A percentile compares a stretch with the other conserved stretches of the same genome.
phyloP scores from a whole-genome alignment of 2,888 invertebrate genomes.

The Drosophila merina region DNA sequence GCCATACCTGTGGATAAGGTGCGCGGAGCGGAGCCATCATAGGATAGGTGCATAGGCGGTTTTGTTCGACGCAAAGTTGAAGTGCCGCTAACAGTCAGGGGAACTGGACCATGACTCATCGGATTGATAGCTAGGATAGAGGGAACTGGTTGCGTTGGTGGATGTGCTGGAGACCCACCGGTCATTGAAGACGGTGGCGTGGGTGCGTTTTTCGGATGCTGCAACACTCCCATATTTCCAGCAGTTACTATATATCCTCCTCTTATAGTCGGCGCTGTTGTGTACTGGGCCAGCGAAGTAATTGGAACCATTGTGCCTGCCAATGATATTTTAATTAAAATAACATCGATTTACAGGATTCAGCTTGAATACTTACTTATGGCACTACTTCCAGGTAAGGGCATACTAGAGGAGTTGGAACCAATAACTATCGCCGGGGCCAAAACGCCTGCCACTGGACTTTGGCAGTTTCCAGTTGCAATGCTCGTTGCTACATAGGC shows the following conservation, averaged over 20 bases:
- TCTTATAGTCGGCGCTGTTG: constrained; percentile 82
- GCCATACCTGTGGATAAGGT: constrained; percentile 83
- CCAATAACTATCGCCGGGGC: constrained; percentile 79
- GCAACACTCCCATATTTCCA: constrained; percentile 76
- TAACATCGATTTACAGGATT: neutral
- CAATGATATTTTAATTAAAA: neutral
- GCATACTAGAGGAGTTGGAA: constrained; percentile 56
- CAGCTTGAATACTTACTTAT: constrained; percentile 62
- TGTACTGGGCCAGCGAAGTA: constrained; percentile 82
- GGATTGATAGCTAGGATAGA: constrained; percentile 54
- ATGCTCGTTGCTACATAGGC: constrained; percentile 69
- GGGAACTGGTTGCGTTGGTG: constrained; percentile 40
- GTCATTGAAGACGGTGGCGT: constrained; percentile 74
- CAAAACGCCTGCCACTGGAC: constrained; percentile 61
- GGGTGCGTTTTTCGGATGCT: constrained; percentile 74
- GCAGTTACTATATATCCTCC: constrained; percentile 81
- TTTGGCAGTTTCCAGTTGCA: constrained; percentile 30
- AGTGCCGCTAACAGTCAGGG: constrained; percentile 39
- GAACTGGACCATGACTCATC: constrained; percentile 40
- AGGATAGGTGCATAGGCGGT: constrained; percentile 73
- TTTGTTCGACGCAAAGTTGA: constrained; percentile 69
- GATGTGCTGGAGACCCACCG: constrained; percentile 63
- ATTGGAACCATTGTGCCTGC: constrained; percentile 81
- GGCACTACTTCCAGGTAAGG: constrained; percentile 64
- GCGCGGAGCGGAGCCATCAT: constrained; percentile 83